phyloP scores from a whole-genome alignment of 1,140 invertebrate species.

The Drosophila elegans region DNA sequence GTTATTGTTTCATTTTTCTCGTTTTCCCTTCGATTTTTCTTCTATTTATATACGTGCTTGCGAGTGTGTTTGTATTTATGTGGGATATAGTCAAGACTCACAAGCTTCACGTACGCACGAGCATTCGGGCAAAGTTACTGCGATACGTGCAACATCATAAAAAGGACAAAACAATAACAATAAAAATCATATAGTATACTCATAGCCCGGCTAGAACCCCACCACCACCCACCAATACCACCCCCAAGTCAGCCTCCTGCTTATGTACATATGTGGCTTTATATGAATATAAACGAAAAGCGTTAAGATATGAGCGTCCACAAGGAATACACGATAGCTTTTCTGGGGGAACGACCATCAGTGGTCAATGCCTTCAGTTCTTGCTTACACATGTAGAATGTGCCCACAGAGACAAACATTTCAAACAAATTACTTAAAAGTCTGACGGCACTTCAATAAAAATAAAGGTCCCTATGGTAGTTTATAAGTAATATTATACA shows the following conservation, averaged over 20 bases:
- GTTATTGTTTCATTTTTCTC: conserved; percentile 79
- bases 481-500: too few relatives aligned
- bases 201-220: conserved; percentile 6
- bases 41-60: conserved; percentile 31
- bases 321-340: conserved; percentile 27
- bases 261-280: conserved; percentile 15
- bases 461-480: too few relatives aligned
- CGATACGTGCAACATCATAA: conserved; percentile 72
- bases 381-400: background rate
- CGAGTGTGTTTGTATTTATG: conserved; percentile 43
- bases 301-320: conserved; percentile 72
- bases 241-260: background rate
- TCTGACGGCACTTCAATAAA: background rate
- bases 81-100: conserved; percentile 37
- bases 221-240: background rate
- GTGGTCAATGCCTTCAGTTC: conserved; percentile 15
- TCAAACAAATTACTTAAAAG: background rate
- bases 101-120: conserved; percentile 37
- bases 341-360: conserved; percentile 6
- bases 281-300: conserved; percentile 54
- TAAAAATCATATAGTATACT: conserved; percentile 81
- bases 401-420: background rate
- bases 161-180: conserved; percentile 84
- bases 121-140: conserved; percentile 50
- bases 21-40: conserved; percentile 66